Evolutionary conservation across 1,140 invertebrate species (phyloP), one percentile per base, ranked within the genome.

Genomic region (Acyrthosiphon pisum): DNA sequence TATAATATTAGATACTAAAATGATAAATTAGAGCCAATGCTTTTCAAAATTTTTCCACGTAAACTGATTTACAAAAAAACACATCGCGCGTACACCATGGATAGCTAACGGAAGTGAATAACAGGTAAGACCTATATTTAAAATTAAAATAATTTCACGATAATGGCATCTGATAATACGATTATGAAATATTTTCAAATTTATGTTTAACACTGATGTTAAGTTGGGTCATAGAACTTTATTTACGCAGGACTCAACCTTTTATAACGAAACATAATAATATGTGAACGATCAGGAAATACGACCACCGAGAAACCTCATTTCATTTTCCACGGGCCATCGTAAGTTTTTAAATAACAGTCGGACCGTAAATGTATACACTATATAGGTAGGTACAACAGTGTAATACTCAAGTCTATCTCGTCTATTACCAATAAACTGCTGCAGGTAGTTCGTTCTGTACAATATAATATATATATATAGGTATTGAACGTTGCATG

Each of bases 271-370:
- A 90, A 44, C 6, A 46, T 41, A 41, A 41, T 41, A 41, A 41
- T 41, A 3, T 44, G 4, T 26, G 53, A 26, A 81, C 68, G 44
- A 81, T 83, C 26, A 20, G 6, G 22, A 83, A 50, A 91, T n/a
- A 30, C 41, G 4, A 86, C 23, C n/a, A 23, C n/a, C 46, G 20
- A 68, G 60, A 50, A 92, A 92, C n/a, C 2, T 48, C 22, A 81
- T 92, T 92, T 92, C 11, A 83, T 92, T 35, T 92, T 41, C 76
- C 30, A 37, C 8, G 11, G 68, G 23, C n/a, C 35, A 20, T 50
- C 46, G 22, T 53, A 53, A 37, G 68, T 83, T 92, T 92, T 83
- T 92, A 92, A 83, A 83, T 92, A 92, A 92, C 46, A 50, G 68
- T 92, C 46, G 20, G 30, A 46, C 41, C 26, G 68, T 83, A n/a